Base-by-base conservation (phyloP, 2,888 invertebrate genomes). In the Julus scandinavius region DNA sequence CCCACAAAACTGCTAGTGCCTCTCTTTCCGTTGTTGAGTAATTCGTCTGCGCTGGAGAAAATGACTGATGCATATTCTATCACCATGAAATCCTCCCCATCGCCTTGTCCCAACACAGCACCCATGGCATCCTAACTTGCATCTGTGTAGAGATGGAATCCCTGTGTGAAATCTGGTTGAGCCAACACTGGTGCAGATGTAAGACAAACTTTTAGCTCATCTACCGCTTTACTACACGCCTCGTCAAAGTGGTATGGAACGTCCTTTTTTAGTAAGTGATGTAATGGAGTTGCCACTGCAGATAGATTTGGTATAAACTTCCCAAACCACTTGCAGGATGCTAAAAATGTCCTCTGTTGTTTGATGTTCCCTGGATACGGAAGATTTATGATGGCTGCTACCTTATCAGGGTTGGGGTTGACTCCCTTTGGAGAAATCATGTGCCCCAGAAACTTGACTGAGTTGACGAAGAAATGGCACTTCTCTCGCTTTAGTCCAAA, bases 171-270 rank as follows among this genome's bases (percentile, higher is more conserved):
- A 11, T 72, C 29, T 1, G 29, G 29, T 29, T 29, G 29, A 0
- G 29, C 29, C 29, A 29, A 29, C 29, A 29, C 29, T 29, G 29
- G 29, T 29, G 29, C 29, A 1, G 29, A 0, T 29, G 72, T 11
- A 29, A 29, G 0, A 11, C 29, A 2, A 29, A 11, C 0, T 11
- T 2, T 0, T 20, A 29, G 2, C 2, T 11, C 1, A 0, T 0
- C 11, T 11, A 72, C 2, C 20, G 11, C 1, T 0, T 1, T 0
- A 9, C 1, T 0, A 29, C 11, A 2, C 11, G 72, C 2, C 1
- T 0, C 5, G 0, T 1, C 29, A 29, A 72, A 0, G 72, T 11
- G 0, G 3, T 7, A 1, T n/a, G 4, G 72, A 4, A 29, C 2
- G 13, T 49, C 49, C 13, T 49, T 49, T 2, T 49, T 49, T 0